Conservation (phyloP, 2,888 invertebrate genomes). For the Leucozona laternaria region DNA sequence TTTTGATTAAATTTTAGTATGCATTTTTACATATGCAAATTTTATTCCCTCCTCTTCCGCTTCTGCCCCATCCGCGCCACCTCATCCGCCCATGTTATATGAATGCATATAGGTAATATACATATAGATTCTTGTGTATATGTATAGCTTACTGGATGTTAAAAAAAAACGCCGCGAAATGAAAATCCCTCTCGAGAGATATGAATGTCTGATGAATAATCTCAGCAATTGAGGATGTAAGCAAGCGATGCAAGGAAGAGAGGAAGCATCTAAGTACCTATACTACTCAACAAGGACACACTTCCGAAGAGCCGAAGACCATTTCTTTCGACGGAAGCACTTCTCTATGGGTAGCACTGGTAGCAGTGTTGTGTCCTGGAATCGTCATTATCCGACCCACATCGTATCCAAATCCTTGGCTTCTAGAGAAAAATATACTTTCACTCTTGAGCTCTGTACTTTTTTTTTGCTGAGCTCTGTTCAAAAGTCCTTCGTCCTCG, state of each 20-base stretch:
- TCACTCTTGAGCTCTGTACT: constrained; percentile 71
- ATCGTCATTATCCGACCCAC: constrained; percentile 66
- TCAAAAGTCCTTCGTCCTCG: constrained; percentile 21
- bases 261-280: constrained; percentile 39
- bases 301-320: constrained; percentile 68
- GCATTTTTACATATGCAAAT: constrained; percentile 76
- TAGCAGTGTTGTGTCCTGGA: constrained; percentile 31
- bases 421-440: constrained; percentile 65
- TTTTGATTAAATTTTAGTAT: constrained; percentile 77
- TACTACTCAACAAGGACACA: constrained; percentile 71
- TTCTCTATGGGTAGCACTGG: constrained; percentile 18
- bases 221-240: constrained; percentile 72
- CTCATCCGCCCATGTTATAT: neutral
- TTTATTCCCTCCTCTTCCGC: constrained; percentile 32
- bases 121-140: neutral
- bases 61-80: neutral
- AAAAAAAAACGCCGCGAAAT: constrained; percentile 51
- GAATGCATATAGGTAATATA: constrained; percentile 6
- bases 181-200: constrained; percentile 74
- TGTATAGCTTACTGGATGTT: neutral
- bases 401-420: constrained; percentile 49
- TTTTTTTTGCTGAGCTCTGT: constrained; percentile 8
- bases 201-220: constrained; percentile 76
- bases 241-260: constrained; percentile 32
- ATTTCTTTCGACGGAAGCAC: constrained; percentile 58